A percentile compares a stretch with the other conserved stretches of the same genome.
Conservation (phyloP, 2,113 vertebrate species). For the Mystacornis crossleyi region DNA sequence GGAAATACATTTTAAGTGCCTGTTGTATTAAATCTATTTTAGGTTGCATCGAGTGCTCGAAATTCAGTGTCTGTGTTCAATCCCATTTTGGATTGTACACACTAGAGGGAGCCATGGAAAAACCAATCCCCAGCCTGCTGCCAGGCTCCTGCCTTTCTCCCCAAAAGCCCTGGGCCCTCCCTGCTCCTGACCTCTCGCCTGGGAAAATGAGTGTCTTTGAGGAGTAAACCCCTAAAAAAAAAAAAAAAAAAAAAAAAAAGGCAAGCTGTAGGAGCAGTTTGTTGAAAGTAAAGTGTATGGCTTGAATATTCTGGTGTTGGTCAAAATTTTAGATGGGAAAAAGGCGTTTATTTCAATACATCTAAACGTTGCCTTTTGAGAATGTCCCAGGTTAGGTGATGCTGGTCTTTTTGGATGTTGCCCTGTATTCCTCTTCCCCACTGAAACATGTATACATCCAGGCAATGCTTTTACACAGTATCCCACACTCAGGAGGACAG, state of each 20-base stretch:
- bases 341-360: neutral
- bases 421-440: neutral
- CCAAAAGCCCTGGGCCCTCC: neutral
- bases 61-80: neutral
- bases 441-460: neutral
- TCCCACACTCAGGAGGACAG: accelerated
- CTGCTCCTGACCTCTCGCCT: neutral
- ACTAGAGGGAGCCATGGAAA: slow-evolving; percentile 59
- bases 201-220: neutral
- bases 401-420: neutral
- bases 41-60: accelerated
- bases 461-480: neutral
- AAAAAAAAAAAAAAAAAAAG: too few relatives aligned
- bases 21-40: neutral
- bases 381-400: too few relatives aligned
- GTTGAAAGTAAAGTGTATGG: neutral
- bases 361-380: neutral
- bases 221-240: neutral
- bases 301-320: neutral
- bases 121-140: neutral
- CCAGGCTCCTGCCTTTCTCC: neutral
- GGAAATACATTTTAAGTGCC: neutral
- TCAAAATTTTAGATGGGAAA: neutral
- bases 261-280: neutral
- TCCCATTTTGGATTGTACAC: neutral